Evolutionary conservation across 2,113 vertebrate species (phyloP).

Genomic region (Platichthys flesus): DNA sequence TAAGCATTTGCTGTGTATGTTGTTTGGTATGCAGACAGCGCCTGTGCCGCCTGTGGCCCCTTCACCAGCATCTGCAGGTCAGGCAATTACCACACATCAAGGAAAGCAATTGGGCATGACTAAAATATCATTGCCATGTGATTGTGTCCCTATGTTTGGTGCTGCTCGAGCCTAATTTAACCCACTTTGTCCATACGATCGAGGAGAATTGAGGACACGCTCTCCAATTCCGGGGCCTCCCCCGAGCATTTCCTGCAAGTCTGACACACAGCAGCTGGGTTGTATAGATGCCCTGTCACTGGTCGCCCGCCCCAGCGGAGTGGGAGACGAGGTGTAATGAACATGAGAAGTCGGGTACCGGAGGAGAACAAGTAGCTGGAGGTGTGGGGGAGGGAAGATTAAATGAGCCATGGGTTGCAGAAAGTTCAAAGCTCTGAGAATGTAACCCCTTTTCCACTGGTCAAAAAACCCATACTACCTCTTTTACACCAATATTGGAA

Average conservation of each 20-base stretch:
- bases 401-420: constrained; percentile 23
- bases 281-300: constrained; percentile 54
- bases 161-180: constrained; percentile 71
- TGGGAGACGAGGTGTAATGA: constrained; percentile 61
- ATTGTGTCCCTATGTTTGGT: constrained; percentile 74
- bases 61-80: constrained; percentile 64
- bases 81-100: constrained; percentile 83
- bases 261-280: constrained; percentile 52
- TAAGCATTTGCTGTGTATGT: constrained; percentile 19
- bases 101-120: constrained; percentile 81
- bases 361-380: constrained; percentile 40
- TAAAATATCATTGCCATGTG: constrained; percentile 77
- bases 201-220: constrained; percentile 77
- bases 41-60: constrained; percentile 46
- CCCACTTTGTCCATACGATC: constrained; percentile 77
- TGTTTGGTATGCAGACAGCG: constrained; percentile 64
- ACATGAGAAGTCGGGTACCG: constrained; percentile 38
- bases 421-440: constrained; percentile 22
- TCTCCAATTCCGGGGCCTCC: constrained; percentile 67
- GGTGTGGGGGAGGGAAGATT: constrained; percentile 22
- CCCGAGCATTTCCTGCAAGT: constrained; percentile 63
- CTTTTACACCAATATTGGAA: no score
- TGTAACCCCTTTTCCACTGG: no score
- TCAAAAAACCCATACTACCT: no score
- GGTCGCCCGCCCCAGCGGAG: constrained; percentile 46